A percentile compares a stretch with the other conserved stretches of the same genome.
Evolutionary conservation across 2,113 vertebrate species (phyloP).

Genomic region (Cyprinodon brontotheroides): DNA sequence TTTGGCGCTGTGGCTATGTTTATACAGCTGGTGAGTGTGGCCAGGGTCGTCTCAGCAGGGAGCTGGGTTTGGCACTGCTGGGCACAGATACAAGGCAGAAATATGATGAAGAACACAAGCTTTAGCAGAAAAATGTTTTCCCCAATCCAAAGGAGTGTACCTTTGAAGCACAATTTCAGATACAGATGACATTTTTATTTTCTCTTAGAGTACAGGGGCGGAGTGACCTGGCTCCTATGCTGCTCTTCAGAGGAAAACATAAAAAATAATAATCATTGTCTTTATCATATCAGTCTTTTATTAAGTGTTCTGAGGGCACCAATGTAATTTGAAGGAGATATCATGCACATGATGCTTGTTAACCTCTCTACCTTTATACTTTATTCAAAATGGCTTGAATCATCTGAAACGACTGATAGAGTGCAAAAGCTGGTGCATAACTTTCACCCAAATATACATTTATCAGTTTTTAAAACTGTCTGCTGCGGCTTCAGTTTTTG

Average conservation of each 20-base stretch:
- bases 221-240: slow-evolving; percentile 19
- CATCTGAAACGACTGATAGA: too few relatives aligned
- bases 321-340: slow-evolving; percentile 24
- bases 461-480: slow-evolving; percentile 15
- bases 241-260: neutral
- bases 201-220: neutral
- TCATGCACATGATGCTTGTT: neutral
- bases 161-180: slow-evolving; percentile 26
- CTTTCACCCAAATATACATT: slow-evolving; percentile 29
- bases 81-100: slow-evolving; percentile 51
- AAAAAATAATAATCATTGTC: neutral
- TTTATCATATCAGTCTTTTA: slow-evolving; percentile 4
- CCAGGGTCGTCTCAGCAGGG: slow-evolving; percentile 71
- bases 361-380: neutral
- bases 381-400: too few relatives aligned
- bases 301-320: neutral
- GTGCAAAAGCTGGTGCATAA: slow-evolving; percentile 2
- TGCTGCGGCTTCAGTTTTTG: slow-evolving; percentile 34
- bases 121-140: neutral
- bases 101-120: slow-evolving; percentile 35
- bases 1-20: slow-evolving; percentile 68
- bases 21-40: slow-evolving; percentile 73
- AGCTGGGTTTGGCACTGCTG: slow-evolving; percentile 64
- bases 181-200: slow-evolving; percentile 21
- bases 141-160: slow-evolving; percentile 8